Evolutionary conservation across 2,113 vertebrate species (phyloP), one percentile per base, ranked within the genome.

Genomic region (Oxyruncus cristatus): DNA sequence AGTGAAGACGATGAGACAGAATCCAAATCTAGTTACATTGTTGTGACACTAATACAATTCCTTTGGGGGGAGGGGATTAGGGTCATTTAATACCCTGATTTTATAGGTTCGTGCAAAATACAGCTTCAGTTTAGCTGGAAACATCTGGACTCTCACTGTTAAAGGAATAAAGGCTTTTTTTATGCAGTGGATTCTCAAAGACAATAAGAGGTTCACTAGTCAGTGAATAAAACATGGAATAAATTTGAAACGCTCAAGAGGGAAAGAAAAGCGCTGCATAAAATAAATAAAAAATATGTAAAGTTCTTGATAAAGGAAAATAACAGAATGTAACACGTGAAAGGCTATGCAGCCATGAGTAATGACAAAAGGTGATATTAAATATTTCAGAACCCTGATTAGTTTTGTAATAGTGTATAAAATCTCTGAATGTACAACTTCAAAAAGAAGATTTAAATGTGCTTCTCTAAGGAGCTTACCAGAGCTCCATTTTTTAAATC

Each of bases 371-470:
- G 77, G 77, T 95, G 65, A 88, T 93, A 88, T 83, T 92, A 89
- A 88, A 89, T 35, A 71, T 12, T 77, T 52, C 68, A 95, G 90
- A 88, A 75, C 61, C 39, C 79, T 84, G 63, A 81, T 96, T 92
- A 96, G 88, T 93, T 96, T 86, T 95, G 78, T 90, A 92, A 94
- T 77, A 83, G 44, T n/a, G 52, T 59, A 55, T 80, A 93, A 93
- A 93, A 92, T 85, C 76, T 80, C 41, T 72, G 81, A 91, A 77
- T 28, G 33, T 35, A 50, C 49, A 92, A 92, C 84, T 95, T 93
- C 92, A 95, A 81, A 97, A 96, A 94, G 94, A 83, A 95, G 72
- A 95, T 95, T 88, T 93, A 92, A 71, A 94, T 75, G 65, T 74
- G 56, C 74, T 90, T 33, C 58, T 77, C 79, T 96, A 96, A 97